Base-by-base conservation (phyloP, 2,888 invertebrate genomes). In the Andricus quercusramuli region DNA sequence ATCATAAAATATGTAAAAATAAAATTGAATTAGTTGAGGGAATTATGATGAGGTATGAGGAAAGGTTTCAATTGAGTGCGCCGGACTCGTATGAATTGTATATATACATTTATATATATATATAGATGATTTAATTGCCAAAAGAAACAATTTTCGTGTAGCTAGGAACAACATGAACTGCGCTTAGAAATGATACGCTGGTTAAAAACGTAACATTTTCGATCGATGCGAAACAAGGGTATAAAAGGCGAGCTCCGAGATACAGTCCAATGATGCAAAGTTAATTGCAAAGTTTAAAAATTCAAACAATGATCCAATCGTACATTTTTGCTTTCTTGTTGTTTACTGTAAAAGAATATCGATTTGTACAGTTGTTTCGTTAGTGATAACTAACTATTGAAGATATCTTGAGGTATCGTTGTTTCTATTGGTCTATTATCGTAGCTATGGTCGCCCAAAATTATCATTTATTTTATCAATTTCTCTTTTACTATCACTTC, bases 371-470 rank as follows among this genome's bases (percentile, higher is more conserved):
- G 89, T 90, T 90, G 90, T 90, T 91, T 88, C 87, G 85, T 91
- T 91, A 90, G 88, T 87, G 88, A 90, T 91, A 91, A 91, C 91
- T 90, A 92, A 91, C 91, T 92, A 92, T 92, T 91, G 91, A 92
- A 82, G 92, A 91, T 90, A 92, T 92, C 88, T 91, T 92, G 92
- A 93, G 92, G 92, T 93, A 92, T 92, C 90, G 91, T 92, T 91
- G 92, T 92, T 91, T 91, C 92, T 93, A 93, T 93, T 93, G 92
- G 92, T 93, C 92, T 92, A 92, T 92, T 88, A 85, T 88, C 86
- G 88, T 86, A 87, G 88, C 89, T 86, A 89, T 86, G 89, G 84
- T 89, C 89, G 87, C 85, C 85, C 83, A 87, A 87, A 88, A 87
- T 83, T 83, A 78, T 25, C 22, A 62, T 25, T 62, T 62, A 59